Percentiles rank a stretch among this genome's conserved stretches.
Conservation (phyloP, 2,888 invertebrate genomes). For the Calameuta filiformis region DNA sequence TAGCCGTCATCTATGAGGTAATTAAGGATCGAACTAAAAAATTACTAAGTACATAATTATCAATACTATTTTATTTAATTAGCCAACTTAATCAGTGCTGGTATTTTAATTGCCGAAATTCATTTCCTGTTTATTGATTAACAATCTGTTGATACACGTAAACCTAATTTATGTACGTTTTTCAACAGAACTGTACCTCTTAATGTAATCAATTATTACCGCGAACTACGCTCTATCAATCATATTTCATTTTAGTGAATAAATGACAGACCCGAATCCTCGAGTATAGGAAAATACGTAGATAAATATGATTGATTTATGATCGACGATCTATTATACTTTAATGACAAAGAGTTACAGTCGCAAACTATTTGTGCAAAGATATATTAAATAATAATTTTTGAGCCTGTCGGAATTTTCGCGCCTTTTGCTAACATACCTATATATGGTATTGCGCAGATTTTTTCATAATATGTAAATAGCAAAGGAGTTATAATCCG, state of each 20-base stretch:
- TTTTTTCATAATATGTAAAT: constrained; percentile 2
- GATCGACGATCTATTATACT: not conserved
- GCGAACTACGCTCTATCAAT: not conserved
- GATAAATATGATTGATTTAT: not conserved
- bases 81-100: not conserved
- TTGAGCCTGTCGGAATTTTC: not conserved
- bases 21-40: not conserved
- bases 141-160: not conserved
- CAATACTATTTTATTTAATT: not conserved
- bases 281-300: not conserved
- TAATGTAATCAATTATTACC: not conserved
- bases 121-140: not conserved
- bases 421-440: not conserved
- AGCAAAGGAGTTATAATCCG: not conserved
- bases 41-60: not conserved
- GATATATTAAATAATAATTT: not conserved
- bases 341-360: not conserved
- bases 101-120: not conserved
- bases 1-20: not conserved
- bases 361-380: not conserved
- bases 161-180: not conserved
- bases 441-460: not conserved
- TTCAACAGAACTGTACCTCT: not conserved
- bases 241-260: not conserved
- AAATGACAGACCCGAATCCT: not conserved